Evolutionary conservation across 2,888 invertebrate species (phyloP).

Genomic region (Smittia sp.): DNA sequence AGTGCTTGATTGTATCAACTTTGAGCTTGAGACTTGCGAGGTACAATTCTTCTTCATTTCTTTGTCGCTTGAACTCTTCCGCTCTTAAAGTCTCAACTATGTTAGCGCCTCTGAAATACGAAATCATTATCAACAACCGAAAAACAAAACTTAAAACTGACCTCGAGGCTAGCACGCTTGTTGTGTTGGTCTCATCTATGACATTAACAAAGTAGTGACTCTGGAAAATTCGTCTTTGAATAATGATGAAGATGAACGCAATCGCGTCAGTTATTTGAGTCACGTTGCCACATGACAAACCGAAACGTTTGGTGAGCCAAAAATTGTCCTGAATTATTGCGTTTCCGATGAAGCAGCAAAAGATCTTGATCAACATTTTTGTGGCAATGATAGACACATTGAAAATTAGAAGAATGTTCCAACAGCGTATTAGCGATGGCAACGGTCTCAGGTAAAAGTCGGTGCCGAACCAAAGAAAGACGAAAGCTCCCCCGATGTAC

Average conservation of each 20-base stretch:
- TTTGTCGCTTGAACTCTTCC: constrained; percentile 59
- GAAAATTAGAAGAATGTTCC: constrained; percentile 67
- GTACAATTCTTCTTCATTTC: constrained; percentile 60
- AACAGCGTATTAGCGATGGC: constrained; percentile 57
- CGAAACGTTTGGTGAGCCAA: constrained; percentile 60
- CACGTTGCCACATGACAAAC: constrained; percentile 60
- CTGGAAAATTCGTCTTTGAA: constrained; percentile 65
- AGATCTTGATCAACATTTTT: constrained; percentile 63
- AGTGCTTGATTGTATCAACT: constrained; percentile 62
- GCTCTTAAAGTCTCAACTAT: constrained; percentile 65
- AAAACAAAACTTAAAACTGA: too few species aligned
- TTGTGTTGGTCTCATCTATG: constrained; percentile 66
- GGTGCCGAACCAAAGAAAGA: constrained; percentile 73
- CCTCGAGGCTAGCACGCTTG: constrained; percentile 60
- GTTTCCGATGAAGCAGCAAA: constrained; percentile 62
- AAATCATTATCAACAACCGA: too few species aligned
- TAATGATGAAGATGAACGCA: constrained; percentile 65
- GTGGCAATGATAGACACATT: constrained; percentile 63
- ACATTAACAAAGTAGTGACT: constrained; percentile 72
- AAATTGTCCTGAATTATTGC: constrained; percentile 49
- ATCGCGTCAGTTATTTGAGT: constrained; percentile 49
- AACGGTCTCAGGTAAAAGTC: constrained; percentile 67
- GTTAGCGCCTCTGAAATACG: constrained; percentile 71
- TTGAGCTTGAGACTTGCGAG: constrained; percentile 65
- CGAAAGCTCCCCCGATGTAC: constrained; percentile 67